Percentiles rank a stretch among this genome's conserved stretches.
Evolutionary conservation across 1,140 invertebrate species (phyloP).

Genomic region (Megalopta genalis): DNA sequence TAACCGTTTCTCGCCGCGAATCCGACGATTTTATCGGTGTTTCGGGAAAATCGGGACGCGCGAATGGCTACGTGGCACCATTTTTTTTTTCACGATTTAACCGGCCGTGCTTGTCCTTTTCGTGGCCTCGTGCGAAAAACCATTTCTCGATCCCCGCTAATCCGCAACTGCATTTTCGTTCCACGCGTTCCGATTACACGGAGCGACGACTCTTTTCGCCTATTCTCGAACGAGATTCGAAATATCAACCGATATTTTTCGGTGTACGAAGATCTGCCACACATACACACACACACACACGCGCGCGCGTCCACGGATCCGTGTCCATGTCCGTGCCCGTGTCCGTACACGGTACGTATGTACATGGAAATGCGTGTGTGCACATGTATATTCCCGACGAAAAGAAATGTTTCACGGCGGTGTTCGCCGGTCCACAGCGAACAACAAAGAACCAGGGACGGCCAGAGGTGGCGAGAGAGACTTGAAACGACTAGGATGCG

Average conservation of each 20-base stretch:
- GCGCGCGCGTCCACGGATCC: not conserved
- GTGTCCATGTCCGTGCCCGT: not conserved
- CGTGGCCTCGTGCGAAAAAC: not conserved
- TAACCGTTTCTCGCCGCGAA: not conserved
- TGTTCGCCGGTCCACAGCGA: not conserved
- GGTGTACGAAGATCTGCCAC: not conserved
- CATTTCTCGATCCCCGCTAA: not conserved
- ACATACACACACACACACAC: not conserved
- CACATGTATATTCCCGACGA: not conserved
- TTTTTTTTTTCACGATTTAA: slow-evolving; percentile 33
- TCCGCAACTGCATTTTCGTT: not conserved
- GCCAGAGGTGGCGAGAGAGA: no score
- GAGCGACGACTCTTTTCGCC: not conserved
- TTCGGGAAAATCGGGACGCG: not conserved
- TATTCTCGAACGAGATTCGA: not conserved
- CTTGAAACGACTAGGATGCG: not conserved
- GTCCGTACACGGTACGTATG: not conserved
- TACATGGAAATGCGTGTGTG: not conserved
- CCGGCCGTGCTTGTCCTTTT: not conserved
- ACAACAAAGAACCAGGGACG: not conserved
- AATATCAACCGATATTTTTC: not conserved
- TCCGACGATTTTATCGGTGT: not conserved
- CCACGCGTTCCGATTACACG: not conserved
- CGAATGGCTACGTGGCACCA: slow-evolving; percentile 42
- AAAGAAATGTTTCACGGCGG: slow-evolving; percentile 10